Base-by-base conservation (phyloP, 2,888 invertebrate species). In the Galerucella nymphaeae region DNA sequence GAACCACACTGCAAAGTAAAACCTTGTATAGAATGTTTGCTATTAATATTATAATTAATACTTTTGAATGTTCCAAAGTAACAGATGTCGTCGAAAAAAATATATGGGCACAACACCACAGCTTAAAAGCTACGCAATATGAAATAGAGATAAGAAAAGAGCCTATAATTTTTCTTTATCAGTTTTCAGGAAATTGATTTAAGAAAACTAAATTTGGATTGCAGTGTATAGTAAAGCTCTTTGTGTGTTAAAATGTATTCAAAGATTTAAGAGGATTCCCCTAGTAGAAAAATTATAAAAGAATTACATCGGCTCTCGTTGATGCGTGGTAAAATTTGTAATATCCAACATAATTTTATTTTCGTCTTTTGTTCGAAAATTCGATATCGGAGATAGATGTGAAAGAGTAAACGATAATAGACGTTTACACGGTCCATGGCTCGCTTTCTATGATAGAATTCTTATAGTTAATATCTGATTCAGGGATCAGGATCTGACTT, bases 271-370 rank as follows among this genome's bases (percentile, higher is more conserved):
- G 20, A 62, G 30, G n/a, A 42, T 68, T 72, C 57, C 59, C 55
- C n/a, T 66, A 48, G 57, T 53, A 14, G 58, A 30, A 58, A 58
- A 18, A 58, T 30, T 62, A 62, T 42, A 62, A 62, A 62, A 61
- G 18, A 62, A 62, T 62, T 18, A 62, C 62, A 62, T 18, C 45
- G 16, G 13, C 62, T 45, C 62, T 42, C 62, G 62, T 62, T 62
- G 62, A 42, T 10, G 42, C 20, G 62, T 62, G 45, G 62, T 62
- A 45, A 62, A 62, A 62, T 42, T 62, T 45, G 62, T 62, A 62
- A 62, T 62, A 62, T 62, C 62, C 82, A 81, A 81, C 62, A 62
- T 62, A 62, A 62, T 62, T 62, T 62, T 62, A 62, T 62, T 62
- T 62, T 62, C 70, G 64, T 42, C 58, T 70, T 69, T 70, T 64